Evolutionary conservation across 2,888 invertebrate species (phyloP).

Genomic region (Stenchaetothrips biformis): DNA sequence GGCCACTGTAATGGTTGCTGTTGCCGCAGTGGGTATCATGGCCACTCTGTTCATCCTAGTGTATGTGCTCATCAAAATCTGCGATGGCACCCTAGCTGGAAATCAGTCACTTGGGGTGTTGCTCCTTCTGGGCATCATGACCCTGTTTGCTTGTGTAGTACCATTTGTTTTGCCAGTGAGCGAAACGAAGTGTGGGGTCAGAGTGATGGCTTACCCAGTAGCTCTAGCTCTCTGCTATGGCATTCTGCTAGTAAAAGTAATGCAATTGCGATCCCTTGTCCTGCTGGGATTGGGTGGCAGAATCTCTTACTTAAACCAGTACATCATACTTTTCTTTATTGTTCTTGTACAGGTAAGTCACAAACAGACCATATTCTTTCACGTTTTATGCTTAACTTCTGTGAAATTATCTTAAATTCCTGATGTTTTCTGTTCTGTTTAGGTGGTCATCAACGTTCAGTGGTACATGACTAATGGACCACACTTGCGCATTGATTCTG

Average conservation of each 20-base stretch:
- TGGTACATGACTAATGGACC: slow-evolving; percentile 39
- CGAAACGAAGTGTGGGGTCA: slow-evolving; percentile 40
- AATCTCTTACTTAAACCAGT: slow-evolving; percentile 42
- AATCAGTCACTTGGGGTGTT: slow-evolving; percentile 42
- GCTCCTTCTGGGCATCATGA: slow-evolving; percentile 42
- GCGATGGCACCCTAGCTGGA: slow-evolving; percentile 43
- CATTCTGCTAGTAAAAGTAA: slow-evolving; percentile 44
- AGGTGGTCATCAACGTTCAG: slow-evolving; percentile 41
- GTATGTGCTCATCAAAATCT: slow-evolving; percentile 43
- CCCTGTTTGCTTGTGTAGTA: slow-evolving; percentile 42
- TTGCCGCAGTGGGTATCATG: slow-evolving; percentile 42
- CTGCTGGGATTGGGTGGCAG: slow-evolving; percentile 44
- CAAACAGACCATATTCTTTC: no score
- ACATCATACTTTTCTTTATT: slow-evolving; percentile 42
- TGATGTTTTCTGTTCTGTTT: not conserved
- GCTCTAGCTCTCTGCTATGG: slow-evolving; percentile 44
- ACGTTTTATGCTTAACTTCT: not conserved
- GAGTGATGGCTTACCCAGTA: slow-evolving; percentile 42
- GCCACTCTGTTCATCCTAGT: slow-evolving; percentile 43
- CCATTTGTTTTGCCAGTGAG: slow-evolving; percentile 43
- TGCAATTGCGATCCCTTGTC: slow-evolving; percentile 45
- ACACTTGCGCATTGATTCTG: slow-evolving; percentile 24
- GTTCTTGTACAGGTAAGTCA: slow-evolving; percentile 40
- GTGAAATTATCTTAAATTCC: no score
- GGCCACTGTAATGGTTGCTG: slow-evolving; percentile 42